Conservation (phyloP, 1,140 invertebrate species). For the Hypothenemus hampei region DNA sequence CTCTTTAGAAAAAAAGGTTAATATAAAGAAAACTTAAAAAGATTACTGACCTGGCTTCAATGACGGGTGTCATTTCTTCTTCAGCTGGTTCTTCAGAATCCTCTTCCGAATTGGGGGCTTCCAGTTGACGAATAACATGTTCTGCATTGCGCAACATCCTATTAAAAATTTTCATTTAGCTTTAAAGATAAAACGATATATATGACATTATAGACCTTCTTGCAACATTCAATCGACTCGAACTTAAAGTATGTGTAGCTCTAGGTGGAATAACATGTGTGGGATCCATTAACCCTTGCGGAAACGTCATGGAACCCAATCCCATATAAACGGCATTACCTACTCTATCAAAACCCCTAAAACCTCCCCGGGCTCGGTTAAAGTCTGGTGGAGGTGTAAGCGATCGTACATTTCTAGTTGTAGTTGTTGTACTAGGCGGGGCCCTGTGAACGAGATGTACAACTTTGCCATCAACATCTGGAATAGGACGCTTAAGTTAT, state of each 20-base stretch:
- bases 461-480: slow-evolving; percentile 89
- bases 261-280: slow-evolving; percentile 45
- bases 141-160: slow-evolving; percentile 42
- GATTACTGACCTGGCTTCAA: slow-evolving; percentile 39
- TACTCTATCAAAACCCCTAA: slow-evolving; percentile 39
- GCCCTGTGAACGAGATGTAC: slow-evolving; percentile 89
- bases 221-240: slow-evolving; percentile 47
- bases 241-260: slow-evolving; percentile 45
- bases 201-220: slow-evolving; percentile 23
- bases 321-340: slow-evolving; percentile 55
- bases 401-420: slow-evolving; percentile 42
- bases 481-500: background rate
- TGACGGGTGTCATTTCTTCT: slow-evolving; percentile 43
- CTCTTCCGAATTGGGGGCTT: slow-evolving; percentile 33
- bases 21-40: too few relatives aligned
- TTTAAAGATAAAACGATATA: background rate
- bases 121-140: slow-evolving; percentile 36
- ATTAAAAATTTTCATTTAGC: slow-evolving; percentile 2
- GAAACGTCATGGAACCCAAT: slow-evolving; percentile 60
- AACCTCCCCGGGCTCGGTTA: slow-evolving; percentile 37
- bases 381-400: slow-evolving; percentile 42
- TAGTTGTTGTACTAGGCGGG: slow-evolving; percentile 50
- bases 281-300: slow-evolving; percentile 54
- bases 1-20: slow-evolving; percentile 20
- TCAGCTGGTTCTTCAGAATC: slow-evolving; percentile 39